Conservation (phyloP, 2,113 vertebrate species). For the Miniopterus natalensis region DNA sequence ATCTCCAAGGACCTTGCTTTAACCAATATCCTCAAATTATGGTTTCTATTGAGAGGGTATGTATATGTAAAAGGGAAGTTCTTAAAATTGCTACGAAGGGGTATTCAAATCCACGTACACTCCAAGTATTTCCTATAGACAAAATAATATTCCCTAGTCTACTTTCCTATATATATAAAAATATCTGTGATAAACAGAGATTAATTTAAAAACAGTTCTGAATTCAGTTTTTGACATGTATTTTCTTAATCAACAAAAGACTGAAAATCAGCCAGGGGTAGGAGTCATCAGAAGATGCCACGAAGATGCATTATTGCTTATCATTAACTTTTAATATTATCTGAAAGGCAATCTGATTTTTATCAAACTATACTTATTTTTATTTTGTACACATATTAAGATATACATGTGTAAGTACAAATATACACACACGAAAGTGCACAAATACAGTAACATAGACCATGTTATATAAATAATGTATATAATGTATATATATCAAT, state of each 20-base stretch:
- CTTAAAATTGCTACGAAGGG: constrained; percentile 5
- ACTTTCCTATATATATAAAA: constrained; percentile 13
- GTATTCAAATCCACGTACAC: constrained; percentile 10
- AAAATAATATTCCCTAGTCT: background rate
- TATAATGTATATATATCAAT: background rate
- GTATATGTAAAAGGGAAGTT: background rate
- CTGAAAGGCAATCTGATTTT: constrained; percentile 60
- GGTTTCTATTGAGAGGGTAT: background rate
- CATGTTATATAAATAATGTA: background rate
- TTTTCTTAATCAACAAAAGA: constrained; percentile 40
- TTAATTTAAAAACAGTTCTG: constrained; percentile 58
- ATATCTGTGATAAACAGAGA: constrained; percentile 10
- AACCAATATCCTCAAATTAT: constrained; percentile 27
- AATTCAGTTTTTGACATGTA: background rate
- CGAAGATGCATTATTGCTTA: constrained; percentile 2
- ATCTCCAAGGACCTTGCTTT: background rate
- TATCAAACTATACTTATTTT: constrained; percentile 27
- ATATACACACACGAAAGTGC: background rate
- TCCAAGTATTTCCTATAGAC: background rate
- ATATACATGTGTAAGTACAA: background rate
- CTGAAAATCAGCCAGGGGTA: background rate
- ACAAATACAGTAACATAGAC: background rate
- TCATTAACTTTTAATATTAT: constrained; percentile 41
- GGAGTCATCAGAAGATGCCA: constrained; percentile 29
- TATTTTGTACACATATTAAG: constrained; percentile 8